Base-by-base conservation (phyloP, 2,113 vertebrate genomes). In the Anhinga rufa region DNA sequence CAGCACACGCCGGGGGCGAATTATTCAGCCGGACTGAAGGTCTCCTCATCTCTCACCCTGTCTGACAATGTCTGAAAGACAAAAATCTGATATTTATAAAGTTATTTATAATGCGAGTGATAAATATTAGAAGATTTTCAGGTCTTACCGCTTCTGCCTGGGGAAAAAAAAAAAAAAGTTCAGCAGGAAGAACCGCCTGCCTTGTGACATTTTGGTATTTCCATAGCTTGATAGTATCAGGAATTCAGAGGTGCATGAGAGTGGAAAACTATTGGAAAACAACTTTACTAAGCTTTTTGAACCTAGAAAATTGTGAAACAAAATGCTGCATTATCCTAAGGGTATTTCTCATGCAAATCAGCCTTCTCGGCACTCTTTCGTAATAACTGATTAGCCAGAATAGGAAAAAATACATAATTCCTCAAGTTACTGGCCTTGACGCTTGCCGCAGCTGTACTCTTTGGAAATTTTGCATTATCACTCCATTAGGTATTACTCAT, bases 281-380 rank as follows among this genome's bases (percentile, higher is more conserved):
- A 95, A 82, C 46, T 82, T 85, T 52, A 29, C 22, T 28, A n/a
- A 25, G 93, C 29, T 78, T 94, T 85, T 49, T 51, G 68, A 85
- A 95, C 69, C 51, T 60, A 54, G 82, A 69, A 89, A 65, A 83
- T 34, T 42, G 51, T n/a, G 65, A 78, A 87, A 93, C 60, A 72
- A 90, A 92, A 36, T 0, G 1, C 66, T 52, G 80, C 42, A 38
- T 87, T 93, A 78, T 90, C 57, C 77, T 49, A 55, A 36, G 65
- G n/a, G 77, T 79, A 80, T 84, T 96, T 92, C 77, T 93, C 82
- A 97, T 91, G 93, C 91, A 92, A 92, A 96, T 92, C 69, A 86
- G 65, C 65, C 36, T 92, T 68, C 64, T 88, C 0, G 0, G 54
- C 62, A 44, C 61, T 82, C 82, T 93, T 89, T 97, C 49, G 68